A percentile compares a stretch with the other conserved stretches of the same genome.
phyloP scores from a whole-genome alignment of 1,140 invertebrate genomes.

The Macrobrachium rosenbergii region DNA sequence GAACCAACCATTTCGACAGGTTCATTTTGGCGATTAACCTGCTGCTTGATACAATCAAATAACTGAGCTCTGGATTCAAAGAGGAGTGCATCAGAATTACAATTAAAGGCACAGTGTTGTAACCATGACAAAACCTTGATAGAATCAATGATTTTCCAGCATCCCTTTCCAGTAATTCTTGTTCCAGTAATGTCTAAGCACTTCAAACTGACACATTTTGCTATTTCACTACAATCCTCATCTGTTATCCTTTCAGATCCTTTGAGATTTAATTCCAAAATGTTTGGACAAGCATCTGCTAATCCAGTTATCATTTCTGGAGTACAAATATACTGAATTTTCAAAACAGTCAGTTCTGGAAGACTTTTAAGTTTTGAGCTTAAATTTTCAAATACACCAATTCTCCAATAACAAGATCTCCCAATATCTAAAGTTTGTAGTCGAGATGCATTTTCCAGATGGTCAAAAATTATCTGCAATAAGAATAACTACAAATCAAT shows the following conservation, averaged over 20 bases:
- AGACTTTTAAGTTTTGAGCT: constrained; percentile 38
- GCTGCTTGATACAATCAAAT: constrained; percentile 56
- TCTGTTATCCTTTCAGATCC: constrained; percentile 62
- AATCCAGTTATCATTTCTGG: constrained; percentile 58
- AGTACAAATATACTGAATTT: constrained; percentile 62
- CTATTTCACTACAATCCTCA: constrained; percentile 45
- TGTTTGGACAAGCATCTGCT: constrained; percentile 45
- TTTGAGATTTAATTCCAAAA: constrained; percentile 54
- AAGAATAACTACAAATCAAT: neutral
- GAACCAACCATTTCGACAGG: neutral
- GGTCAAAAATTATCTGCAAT: constrained; percentile 51
- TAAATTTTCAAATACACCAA: constrained; percentile 48
- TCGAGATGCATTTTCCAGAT: constrained; percentile 39
- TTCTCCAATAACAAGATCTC: constrained; percentile 58
- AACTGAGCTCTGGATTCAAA: constrained; percentile 62
- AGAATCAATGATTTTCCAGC: constrained; percentile 52
- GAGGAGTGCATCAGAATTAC: constrained; percentile 61
- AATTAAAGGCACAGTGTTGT: constrained; percentile 64
- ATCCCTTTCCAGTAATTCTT: constrained; percentile 64
- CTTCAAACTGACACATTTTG: constrained; percentile 32
- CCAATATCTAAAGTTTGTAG: constrained; percentile 49
- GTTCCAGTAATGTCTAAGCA: constrained; percentile 61
- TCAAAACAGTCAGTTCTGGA: constrained; percentile 39
- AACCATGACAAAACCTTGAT: constrained; percentile 52
- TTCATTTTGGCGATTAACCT: constrained; percentile 28